Evolutionary conservation across 2,113 vertebrate species (phyloP).

Genomic region (Onychostoma macrolepis): DNA sequence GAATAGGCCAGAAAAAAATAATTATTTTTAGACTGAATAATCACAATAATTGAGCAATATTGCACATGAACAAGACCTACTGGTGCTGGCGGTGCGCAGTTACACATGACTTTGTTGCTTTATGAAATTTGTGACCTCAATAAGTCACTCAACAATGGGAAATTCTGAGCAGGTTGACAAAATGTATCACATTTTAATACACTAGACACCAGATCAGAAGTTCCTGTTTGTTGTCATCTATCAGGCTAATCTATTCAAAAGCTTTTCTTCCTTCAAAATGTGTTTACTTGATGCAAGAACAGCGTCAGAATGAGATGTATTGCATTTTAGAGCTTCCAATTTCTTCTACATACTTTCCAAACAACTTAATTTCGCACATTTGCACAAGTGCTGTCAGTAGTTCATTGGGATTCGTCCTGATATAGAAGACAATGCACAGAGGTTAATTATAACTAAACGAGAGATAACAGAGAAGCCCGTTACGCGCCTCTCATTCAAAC

Average conservation of each 20-base stretch:
- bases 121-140: conserved; percentile 32
- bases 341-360: background rate
- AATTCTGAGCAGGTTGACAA: conserved; percentile 14
- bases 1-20: background rate
- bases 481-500: conserved; percentile 23
- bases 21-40: background rate
- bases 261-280: conserved; percentile 4
- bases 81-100: background rate
- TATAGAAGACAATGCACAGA: background rate
- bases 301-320: background rate
- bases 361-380: background rate
- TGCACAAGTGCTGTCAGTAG: background rate
- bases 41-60: background rate
- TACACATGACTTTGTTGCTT: conserved; percentile 22
- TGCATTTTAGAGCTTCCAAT: background rate
- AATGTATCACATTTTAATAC: conserved; percentile 23
- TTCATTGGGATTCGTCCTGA: background rate
- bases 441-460: conserved; percentile 45
- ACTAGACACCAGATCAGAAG: conserved; percentile 23
- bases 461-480: conserved; percentile 15
- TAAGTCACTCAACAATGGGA: conserved; percentile 38
- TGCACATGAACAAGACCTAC: too few species aligned
- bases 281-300: conserved; percentile 7
- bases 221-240: background rate
- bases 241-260: conserved; percentile 25